Conservation (phyloP, 2,113 vertebrate genomes). For the Scomber colias region DNA sequence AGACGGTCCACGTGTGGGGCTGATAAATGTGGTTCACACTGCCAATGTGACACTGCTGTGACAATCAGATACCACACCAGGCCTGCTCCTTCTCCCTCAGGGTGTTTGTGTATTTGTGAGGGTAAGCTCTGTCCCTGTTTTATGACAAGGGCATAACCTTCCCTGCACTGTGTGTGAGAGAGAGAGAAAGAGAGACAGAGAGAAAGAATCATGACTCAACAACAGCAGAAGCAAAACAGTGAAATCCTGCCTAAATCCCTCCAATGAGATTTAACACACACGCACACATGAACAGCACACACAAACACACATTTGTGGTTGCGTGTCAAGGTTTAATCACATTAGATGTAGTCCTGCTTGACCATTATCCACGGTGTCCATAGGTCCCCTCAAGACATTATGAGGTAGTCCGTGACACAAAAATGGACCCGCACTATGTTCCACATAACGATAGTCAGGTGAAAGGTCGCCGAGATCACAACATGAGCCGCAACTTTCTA, state of each 20-base stretch:
- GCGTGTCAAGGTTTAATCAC: conserved; percentile 34
- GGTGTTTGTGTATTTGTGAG: conserved; percentile 45
- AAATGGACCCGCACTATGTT: background rate
- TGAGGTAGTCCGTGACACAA: background rate
- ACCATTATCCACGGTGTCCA: background rate
- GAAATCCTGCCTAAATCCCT: conserved; percentile 61
- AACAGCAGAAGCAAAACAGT: conserved; percentile 42
- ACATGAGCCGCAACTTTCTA: background rate
- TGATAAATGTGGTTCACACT: conserved; percentile 62
- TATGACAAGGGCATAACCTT: conserved; percentile 70
- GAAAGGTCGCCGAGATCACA: conserved; percentile 7
- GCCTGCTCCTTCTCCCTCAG: conserved; percentile 40
- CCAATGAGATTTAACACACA: conserved; percentile 49
- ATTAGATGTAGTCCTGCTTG: conserved; percentile 36
- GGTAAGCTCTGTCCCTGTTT: conserved; percentile 40
- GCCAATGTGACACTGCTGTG: conserved; percentile 73
- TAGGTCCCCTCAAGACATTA: background rate
- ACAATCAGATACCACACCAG: conserved; percentile 67
- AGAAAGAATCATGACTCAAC: conserved; percentile 47
- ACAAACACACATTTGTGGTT: background rate
- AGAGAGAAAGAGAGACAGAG: conserved; percentile 8
- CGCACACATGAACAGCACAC: conserved; percentile 1
- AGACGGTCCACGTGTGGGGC: conserved; percentile 49
- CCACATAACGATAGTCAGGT: background rate
- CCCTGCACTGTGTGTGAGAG: conserved; percentile 21